These are phyloP conservation scores for Catocala nupta DNA, from an alignment of 2,888 invertebrate genomes.

Conservation along the genomic window DNA sequence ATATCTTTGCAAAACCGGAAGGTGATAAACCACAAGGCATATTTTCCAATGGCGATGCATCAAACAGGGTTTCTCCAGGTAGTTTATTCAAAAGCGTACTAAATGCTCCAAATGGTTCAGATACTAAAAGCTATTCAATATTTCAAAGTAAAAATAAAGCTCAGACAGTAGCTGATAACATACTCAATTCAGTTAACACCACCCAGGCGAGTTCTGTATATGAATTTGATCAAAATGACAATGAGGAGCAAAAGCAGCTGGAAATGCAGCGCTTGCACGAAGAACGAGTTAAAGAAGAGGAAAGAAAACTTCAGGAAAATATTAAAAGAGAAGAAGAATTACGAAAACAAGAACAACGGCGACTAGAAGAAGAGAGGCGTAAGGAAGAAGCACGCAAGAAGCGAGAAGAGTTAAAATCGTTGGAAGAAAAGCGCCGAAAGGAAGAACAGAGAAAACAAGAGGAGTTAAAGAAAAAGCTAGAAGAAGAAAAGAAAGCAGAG, in stretches of 20 bases:
- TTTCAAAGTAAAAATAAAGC: constrained; percentile 77
- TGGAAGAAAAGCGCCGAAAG: constrained; percentile 66
- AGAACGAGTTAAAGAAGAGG: constrained; percentile 60
- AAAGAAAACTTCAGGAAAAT: constrained; percentile 55
- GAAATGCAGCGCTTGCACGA: constrained; percentile 53
- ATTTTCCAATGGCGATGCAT: constrained; percentile 63
- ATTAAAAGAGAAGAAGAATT: constrained; percentile 51
- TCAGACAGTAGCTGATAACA: constrained; percentile 71
- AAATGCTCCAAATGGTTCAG: constrained; percentile 56
- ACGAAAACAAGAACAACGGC: constrained; percentile 52
- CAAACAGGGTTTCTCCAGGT: constrained; percentile 67
- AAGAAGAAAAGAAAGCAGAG: constrained; percentile 72
- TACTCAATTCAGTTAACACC: constrained; percentile 62
- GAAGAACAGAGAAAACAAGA: constrained; percentile 70
- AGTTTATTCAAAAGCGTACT: constrained; percentile 76
- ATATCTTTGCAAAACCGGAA: constrained; percentile 55
- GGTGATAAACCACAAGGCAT: constrained; percentile 37
- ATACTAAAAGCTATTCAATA: constrained; percentile 67
- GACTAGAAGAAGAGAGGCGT: constrained; percentile 51
- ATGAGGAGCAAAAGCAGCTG: constrained; percentile 45
- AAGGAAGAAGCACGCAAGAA: constrained; percentile 49
- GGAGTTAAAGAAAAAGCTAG: constrained; percentile 67
- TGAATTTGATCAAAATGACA: constrained; percentile 69
- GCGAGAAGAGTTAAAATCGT: constrained; percentile 51
- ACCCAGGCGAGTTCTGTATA: constrained; percentile 55